A percentile compares a stretch with the other conserved stretches of the same genome.
Evolutionary conservation across 2,797 vertebrate genomes (phyloP).

Genomic region (Sarcophilus harrisii): DNA sequence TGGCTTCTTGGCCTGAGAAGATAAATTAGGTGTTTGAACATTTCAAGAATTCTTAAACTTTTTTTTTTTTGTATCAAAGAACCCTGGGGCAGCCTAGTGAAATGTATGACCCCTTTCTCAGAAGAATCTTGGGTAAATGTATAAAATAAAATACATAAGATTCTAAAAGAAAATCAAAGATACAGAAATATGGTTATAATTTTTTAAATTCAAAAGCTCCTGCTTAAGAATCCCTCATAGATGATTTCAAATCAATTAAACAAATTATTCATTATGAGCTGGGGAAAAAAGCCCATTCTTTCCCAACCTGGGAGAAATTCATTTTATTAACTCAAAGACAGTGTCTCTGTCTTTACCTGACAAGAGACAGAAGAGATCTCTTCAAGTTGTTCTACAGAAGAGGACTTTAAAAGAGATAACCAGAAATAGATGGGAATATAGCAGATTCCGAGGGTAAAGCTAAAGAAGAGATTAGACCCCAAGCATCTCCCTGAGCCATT

Average conservation of each 20-base stretch:
- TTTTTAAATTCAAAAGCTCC: background rate
- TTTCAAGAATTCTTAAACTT: background rate
- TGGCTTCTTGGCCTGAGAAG: too few species aligned
- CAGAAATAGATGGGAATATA: background rate
- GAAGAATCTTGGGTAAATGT: background rate
- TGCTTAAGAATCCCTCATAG: background rate
- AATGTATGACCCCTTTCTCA: background rate
- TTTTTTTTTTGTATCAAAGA: background rate
- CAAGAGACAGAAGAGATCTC: background rate
- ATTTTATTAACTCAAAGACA: background rate
- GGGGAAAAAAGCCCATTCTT: background rate
- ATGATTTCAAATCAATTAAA: background rate
- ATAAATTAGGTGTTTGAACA: background rate
- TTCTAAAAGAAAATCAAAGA: background rate
- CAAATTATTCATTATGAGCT: background rate
- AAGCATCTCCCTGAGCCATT: background rate
- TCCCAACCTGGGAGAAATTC: background rate
- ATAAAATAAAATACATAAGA: background rate
- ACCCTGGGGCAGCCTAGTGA: background rate
- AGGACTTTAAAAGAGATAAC: background rate
- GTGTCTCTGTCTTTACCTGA: background rate
- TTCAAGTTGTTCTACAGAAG: background rate
- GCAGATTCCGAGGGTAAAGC: background rate
- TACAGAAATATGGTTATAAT: background rate
- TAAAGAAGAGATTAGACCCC: background rate